Evolutionary conservation across 2,888 invertebrate genomes (phyloP).

Genomic region (Eristalis pertinax): DNA sequence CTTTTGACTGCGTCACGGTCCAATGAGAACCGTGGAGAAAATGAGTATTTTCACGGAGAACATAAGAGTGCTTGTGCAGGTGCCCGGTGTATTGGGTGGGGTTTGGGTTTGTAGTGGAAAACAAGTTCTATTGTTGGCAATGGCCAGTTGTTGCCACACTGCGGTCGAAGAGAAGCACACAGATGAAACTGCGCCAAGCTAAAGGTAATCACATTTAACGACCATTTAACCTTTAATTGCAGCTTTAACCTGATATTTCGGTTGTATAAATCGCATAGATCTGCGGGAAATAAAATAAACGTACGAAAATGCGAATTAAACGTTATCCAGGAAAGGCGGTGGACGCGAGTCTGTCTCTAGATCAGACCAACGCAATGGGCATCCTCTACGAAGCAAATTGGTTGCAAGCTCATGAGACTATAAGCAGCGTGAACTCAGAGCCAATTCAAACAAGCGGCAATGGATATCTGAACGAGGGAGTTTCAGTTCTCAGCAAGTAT

Average conservation of each 20-base stretch:
- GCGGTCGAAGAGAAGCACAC: slow-evolving; percentile 53
- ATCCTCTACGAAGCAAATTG: slow-evolving; percentile 92
- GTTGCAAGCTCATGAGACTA: slow-evolving; percentile 85
- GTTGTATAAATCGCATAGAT: slow-evolving; percentile 43
- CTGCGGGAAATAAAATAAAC: slow-evolving; percentile 49
- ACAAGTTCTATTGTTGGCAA: slow-evolving; percentile 40
- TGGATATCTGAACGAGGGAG: slow-evolving; percentile 77
- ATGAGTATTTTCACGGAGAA: slow-evolving; percentile 29
- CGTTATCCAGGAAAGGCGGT: slow-evolving; percentile 93
- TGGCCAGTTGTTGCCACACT: slow-evolving; percentile 6
- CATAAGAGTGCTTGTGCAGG: slow-evolving; percentile 17
- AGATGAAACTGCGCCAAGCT: slow-evolving; percentile 25
- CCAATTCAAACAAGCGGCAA: slow-evolving; percentile 72
- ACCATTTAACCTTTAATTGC: slow-evolving; percentile 67
- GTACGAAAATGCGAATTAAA: slow-evolving; percentile 88
- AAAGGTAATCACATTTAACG: slow-evolving; percentile 44
- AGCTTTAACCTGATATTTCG: slow-evolving; percentile 57
- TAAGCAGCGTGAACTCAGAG: slow-evolving; percentile 55
- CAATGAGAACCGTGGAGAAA: slow-evolving; percentile 35
- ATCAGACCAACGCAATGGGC: slow-evolving; percentile 88
- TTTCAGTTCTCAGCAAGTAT: slow-evolving; percentile 83
- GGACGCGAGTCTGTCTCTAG: slow-evolving; percentile 86
- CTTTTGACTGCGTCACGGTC: slow-evolving; percentile 49
- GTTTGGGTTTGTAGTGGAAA: background rate
- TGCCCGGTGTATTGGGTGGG: background rate